These are phyloP conservation scores for Nymphalis urticae DNA, from an alignment of 2,888 invertebrate genomes.

Conservation along the genomic window DNA sequence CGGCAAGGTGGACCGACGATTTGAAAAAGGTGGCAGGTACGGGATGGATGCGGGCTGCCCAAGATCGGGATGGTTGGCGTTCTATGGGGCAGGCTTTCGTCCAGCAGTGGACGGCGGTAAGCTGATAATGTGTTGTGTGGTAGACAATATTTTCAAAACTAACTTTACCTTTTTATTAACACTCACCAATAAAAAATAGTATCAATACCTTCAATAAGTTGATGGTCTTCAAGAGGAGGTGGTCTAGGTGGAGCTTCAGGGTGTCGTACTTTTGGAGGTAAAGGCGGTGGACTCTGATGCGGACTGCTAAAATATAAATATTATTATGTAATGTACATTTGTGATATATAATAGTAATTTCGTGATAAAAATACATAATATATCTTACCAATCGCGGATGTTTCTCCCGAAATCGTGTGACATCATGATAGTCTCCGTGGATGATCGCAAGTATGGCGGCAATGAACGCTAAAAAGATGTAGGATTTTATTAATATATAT, in stretches of 20 bases:
- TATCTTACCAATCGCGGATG: constrained; percentile 57
- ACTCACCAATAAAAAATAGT: too few species aligned
- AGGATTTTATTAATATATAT: not conserved
- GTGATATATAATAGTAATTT: too few species aligned
- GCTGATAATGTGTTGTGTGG: too few species aligned
- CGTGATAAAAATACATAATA: not conserved
- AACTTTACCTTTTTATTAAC: too few species aligned
- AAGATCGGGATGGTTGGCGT: too few species aligned
- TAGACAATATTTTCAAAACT: too few species aligned
- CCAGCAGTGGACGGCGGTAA: too few species aligned
- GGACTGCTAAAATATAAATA: constrained; percentile 11
- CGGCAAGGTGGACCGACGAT: too few species aligned
- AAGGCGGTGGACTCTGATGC: constrained; percentile 43
- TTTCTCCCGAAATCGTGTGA: constrained; percentile 61
- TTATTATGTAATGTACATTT: not conserved
- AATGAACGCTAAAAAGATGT: constrained; percentile 59
- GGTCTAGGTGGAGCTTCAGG: constrained; percentile 45
- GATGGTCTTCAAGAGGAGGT: constrained; percentile 42
- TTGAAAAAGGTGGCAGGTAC: too few species aligned
- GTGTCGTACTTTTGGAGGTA: constrained; percentile 46
- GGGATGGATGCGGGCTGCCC: too few species aligned
- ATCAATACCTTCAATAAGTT: constrained; percentile 35
- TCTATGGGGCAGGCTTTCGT: too few species aligned
- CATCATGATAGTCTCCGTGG: constrained; percentile 70
- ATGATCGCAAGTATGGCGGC: constrained; percentile 67